phyloP scores from a whole-genome alignment of 2,113 vertebrate genomes.

The Channa argus region DNA sequence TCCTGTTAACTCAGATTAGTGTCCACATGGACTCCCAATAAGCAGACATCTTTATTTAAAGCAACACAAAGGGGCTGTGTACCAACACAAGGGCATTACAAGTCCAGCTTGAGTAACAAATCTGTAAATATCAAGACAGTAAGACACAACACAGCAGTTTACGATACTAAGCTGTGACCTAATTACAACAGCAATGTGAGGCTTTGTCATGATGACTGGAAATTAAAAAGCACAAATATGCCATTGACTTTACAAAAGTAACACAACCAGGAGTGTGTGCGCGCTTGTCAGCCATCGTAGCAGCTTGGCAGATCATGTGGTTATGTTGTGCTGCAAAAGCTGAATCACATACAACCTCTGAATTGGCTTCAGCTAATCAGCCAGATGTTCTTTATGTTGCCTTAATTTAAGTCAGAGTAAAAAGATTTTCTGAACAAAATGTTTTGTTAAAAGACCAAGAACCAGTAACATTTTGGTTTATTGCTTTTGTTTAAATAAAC shows the following conservation, averaged over 20 bases:
- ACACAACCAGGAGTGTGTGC: too few species aligned
- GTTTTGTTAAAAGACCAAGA: too few species aligned
- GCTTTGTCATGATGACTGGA: neutral
- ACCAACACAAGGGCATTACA: neutral
- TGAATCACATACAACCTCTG: neutral
- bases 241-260: neutral
- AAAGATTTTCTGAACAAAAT: too few species aligned
- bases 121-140: too few species aligned
- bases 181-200: neutral
- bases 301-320: neutral
- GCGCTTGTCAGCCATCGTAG: neutral
- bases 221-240: neutral
- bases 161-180: too few species aligned
- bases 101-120: neutral
- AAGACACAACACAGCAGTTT: too few species aligned
- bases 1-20: neutral
- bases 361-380: neutral
- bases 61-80: neutral
- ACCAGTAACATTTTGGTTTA: neutral
- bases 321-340: neutral
- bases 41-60: neutral
- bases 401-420: too few species aligned
- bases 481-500: too few species aligned
- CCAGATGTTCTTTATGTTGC: neutral
- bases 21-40: neutral